phyloP scores from a whole-genome alignment of 2,113 vertebrate genomes.

The Tupaia chinensis region DNA sequence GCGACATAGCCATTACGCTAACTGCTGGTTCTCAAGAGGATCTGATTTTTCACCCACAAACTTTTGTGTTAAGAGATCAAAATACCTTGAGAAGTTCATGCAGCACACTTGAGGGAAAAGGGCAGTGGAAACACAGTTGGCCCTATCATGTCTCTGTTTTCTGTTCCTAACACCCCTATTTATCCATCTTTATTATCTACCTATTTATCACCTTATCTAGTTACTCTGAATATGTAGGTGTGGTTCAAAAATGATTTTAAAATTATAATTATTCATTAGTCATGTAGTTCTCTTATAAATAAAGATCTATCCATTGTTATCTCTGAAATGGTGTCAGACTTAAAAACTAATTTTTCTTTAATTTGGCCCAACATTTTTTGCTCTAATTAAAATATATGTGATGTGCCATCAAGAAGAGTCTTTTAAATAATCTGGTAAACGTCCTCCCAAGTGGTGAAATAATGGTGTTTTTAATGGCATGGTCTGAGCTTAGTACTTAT shows the following conservation, averaged over 20 bases:
- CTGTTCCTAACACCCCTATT: neutral
- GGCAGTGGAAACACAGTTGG: conserved; percentile 9
- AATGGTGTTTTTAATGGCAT: conserved; percentile 76
- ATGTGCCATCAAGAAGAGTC: conserved; percentile 48
- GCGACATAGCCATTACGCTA: no score
- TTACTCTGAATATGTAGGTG: conserved; percentile 60
- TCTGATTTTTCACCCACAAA: conserved; percentile 48
- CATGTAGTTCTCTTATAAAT: conserved; percentile 59
- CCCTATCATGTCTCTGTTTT: conserved; percentile 9
- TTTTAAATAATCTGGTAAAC: conserved; percentile 72
- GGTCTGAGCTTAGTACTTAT: conserved; percentile 75
- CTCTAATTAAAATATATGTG: conserved; percentile 78
- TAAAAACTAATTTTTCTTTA: conserved; percentile 69
- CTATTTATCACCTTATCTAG: neutral
- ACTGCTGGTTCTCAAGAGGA: neutral
- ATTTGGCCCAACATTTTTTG: conserved; percentile 59
- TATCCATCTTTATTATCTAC: neutral
- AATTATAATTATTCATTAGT: conserved; percentile 62
- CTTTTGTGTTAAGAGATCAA: conserved; percentile 26
- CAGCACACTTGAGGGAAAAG: neutral
- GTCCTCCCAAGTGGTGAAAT: conserved; percentile 55
- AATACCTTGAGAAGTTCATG: conserved; percentile 47
- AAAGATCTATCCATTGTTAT: conserved; percentile 44
- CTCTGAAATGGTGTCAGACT: conserved; percentile 55
- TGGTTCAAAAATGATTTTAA: conserved; percentile 74